A percentile compares a stretch with the other conserved stretches of the same genome.
Evolutionary conservation across 1,140 invertebrate genomes (phyloP).

Genomic region (Heliconius eleuchia): DNA sequence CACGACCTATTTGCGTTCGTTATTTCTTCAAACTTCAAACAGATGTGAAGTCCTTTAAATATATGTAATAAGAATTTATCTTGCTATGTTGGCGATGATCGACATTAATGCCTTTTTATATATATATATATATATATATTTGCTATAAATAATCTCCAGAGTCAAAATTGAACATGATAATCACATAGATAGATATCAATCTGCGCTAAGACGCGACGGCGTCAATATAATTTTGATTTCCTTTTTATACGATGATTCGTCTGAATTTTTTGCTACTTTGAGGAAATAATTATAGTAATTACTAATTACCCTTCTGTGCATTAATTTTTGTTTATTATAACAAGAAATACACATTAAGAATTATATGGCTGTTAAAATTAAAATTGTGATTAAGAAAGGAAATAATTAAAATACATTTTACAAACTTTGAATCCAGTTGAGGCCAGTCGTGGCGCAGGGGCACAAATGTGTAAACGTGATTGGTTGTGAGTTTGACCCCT

Average conservation of each 20-base stretch:
- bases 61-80: background rate
- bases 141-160: too few relatives aligned
- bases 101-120: too few relatives aligned
- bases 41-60: constrained; percentile 49
- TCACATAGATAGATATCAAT: too few relatives aligned
- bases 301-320: background rate
- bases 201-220: too few relatives aligned
- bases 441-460: too few relatives aligned
- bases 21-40: constrained; percentile 41
- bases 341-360: background rate
- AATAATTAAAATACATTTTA: background rate
- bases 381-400: background rate
- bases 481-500: too few relatives aligned
- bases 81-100: too few relatives aligned
- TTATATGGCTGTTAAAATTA: background rate
- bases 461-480: too few relatives aligned
- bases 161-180: too few relatives aligned
- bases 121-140: too few relatives aligned
- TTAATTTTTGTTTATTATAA: background rate
- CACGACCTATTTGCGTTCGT: constrained; percentile 56
- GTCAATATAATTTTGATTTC: background rate
- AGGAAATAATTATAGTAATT: constrained; percentile 21
- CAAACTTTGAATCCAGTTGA: background rate
- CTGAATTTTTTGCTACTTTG: background rate
- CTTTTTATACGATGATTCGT: constrained; percentile 5